phyloP scores from a whole-genome alignment of 2,797 vertebrate genomes.

The Synaphobranchus kaupii region DNA sequence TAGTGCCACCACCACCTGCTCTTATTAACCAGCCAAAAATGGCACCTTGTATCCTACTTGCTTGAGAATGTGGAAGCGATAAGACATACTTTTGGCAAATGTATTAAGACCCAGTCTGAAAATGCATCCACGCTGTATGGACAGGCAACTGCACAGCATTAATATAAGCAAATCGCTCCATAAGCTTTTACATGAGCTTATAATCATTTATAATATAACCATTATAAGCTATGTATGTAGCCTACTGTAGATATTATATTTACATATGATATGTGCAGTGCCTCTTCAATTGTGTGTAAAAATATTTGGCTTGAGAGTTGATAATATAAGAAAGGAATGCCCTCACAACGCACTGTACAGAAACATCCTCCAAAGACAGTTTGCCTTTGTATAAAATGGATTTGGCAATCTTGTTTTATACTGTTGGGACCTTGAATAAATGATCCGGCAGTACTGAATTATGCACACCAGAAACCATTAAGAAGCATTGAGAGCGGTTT shows the following conservation, averaged over 20 bases:
- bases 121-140: neutral
- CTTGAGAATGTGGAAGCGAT: neutral
- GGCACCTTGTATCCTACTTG: neutral
- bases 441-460: neutral
- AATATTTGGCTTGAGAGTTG: neutral
- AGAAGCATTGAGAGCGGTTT: neutral
- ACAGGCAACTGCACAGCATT: no score
- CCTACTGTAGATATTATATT: no score
- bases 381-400: no score
- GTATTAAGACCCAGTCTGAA: neutral
- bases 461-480: neutral
- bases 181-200: no score
- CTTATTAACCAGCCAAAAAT: neutral
- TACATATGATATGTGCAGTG: no score
- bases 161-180: no score
- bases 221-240: no score
- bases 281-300: neutral
- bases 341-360: neutral
- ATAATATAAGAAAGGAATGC: neutral
- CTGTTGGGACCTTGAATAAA: neutral
- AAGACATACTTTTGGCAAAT: neutral
- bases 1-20: neutral
- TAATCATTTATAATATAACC: no score
- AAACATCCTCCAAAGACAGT: neutral
- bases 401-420: no score